Evolutionary conservation across 2,888 invertebrate genomes (phyloP), one percentile per base, ranked within the genome.

Genomic region (Venusia cambrica): DNA sequence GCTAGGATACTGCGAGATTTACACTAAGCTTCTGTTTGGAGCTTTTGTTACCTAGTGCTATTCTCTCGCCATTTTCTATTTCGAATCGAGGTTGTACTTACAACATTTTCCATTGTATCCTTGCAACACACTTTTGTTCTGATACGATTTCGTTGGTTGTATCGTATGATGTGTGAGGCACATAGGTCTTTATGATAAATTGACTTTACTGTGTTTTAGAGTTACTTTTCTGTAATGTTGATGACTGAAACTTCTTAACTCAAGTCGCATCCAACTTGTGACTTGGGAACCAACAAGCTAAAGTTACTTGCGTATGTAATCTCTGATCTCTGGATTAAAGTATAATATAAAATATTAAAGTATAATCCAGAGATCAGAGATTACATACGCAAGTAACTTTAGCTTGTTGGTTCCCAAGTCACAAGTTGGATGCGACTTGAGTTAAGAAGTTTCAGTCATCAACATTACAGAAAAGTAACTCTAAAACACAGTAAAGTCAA

Each of bases 1-100:
- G 51, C 49, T 54, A 48, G 51, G 51, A 60, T 57, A 57, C 56
- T 50, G 55, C 57, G 49, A 48, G 61, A 62, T 65, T 67, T 61
- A 57, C 52, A 12, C 26, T 38, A 26, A 59, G 57, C 56, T 54
- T 54, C 29, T 29, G 37, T 43, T 38, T 12, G 17, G 24, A 38
- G 18, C 34, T 33, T 39, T 39, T 37, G 21, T 30, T 35, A 28
- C 29, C 24, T 35, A 7, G 8, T 39, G 9, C 13, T n/a, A 24
- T 24, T 14, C 37, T 11, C 20, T 32, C 28, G 16, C 22, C 26
- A 24, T 26, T 29, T 38, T 35, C 7, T 17, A 16, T 29, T 14
- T 4, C 6, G 9, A 8, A 13, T 12, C 28, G 26, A 9, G 12
- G 13, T 9, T 16, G 7, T 26, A 9, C 26, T 29, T 19, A 20